A percentile compares a stretch with the other conserved stretches of the same genome.
phyloP scores from a whole-genome alignment of 2,797 vertebrate genomes.

The Chelmon rostratus region DNA sequence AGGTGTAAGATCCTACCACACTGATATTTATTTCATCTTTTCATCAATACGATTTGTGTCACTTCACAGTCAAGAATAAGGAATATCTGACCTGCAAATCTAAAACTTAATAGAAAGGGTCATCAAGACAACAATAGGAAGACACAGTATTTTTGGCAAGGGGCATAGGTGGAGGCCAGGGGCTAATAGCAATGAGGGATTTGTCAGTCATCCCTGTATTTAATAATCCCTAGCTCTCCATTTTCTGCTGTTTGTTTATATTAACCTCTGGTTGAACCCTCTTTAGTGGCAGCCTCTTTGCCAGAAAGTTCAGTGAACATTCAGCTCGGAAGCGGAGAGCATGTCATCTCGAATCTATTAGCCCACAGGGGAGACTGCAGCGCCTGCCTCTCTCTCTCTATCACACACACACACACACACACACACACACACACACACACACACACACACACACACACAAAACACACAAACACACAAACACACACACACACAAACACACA shows the following conservation, averaged over 20 bases:
- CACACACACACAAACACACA: slow-evolving; percentile 58
- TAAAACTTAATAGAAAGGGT: slow-evolving; percentile 60
- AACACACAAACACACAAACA: slow-evolving; percentile 10
- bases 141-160: slow-evolving; percentile 75
- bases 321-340: slow-evolving; percentile 92
- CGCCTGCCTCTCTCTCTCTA: slow-evolving; percentile 66
- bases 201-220: slow-evolving; percentile 93
- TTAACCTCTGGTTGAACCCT: slow-evolving; percentile 99
- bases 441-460: slow-evolving; percentile 59
- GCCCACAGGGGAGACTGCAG: slow-evolving; percentile 92
- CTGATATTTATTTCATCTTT: neutral
- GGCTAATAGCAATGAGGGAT: slow-evolving; percentile 96
- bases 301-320: slow-evolving; percentile 97
- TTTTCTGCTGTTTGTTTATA: slow-evolving; percentile 97
- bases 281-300: slow-evolving; percentile 95
- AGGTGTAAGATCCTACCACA: neutral
- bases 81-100: slow-evolving; percentile 49
- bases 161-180: slow-evolving; percentile 88
- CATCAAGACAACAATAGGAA: slow-evolving; percentile 67
- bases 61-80: slow-evolving; percentile 39
- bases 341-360: slow-evolving; percentile 95
- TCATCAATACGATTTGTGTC: slow-evolving; percentile 8
- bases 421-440: slow-evolving; percentile 8
- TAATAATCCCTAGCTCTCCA: slow-evolving; percentile 94
- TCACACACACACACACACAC: slow-evolving; percentile 43